Evolutionary conservation across 2,797 vertebrate genomes (phyloP), one percentile per base, ranked within the genome.

Genomic region (Typhlichthys eigenmanni): DNA sequence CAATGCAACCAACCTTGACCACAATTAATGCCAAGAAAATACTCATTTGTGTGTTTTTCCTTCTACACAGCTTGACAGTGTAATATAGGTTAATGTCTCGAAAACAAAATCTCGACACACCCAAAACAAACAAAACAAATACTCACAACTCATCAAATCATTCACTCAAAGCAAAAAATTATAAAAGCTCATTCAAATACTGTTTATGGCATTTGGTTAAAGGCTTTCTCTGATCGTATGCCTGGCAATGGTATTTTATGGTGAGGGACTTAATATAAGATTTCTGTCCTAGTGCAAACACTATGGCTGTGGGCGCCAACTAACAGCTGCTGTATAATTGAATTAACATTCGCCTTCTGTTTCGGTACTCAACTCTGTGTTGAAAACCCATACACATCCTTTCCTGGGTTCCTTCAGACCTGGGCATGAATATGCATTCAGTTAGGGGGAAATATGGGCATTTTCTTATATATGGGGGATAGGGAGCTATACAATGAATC

Each of bases 261-360:
- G 84, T 69, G 66, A 81, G 87, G 69, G 80, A 86, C 78, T 80
- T 90, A 89, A 89, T 87, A 84, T 78, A 85, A 86, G 89, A 89
- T 88, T 88, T 86, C 87, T 88, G 87, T 87, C 86, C 85, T 87
- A 81, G 85, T 87, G 81, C 83, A 87, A 91, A 89, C 87, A 89
- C 77, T 83, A 87, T 84, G 87, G 87, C 87, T 84, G 84, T 75
- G 79, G 89, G 86, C 85, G 87, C 82, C 79, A 75, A 85, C 87
- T 85, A 92, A 91, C 91, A 92, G 91, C 89, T 92, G 91, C 84
- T 84, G 85, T 88, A 84, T 92, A 91, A 92, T 92, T 92, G 91
- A 93, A 92, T 93, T 89, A 92, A 88, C 87, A 88, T 89, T 88
- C 82, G 88, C 91, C 90, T 91, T 90, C 91, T 92, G 91, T 87